Evolutionary conservation across 1,140 invertebrate species (phyloP).

Genomic region (Drosophila pectinifera): DNA sequence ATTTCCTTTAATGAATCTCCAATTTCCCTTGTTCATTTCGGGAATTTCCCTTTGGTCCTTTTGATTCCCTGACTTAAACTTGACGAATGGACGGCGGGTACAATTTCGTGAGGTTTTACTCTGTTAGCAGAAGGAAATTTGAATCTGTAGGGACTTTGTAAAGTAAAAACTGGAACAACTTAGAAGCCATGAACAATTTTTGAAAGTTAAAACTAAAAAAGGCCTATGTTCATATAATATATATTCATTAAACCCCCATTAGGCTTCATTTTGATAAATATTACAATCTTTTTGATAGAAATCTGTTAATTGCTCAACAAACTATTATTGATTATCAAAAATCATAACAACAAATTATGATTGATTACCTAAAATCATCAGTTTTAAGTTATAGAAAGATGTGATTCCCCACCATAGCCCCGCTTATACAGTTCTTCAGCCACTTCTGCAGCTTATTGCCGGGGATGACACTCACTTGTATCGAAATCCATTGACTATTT

Average conservation of each 20-base stretch:
- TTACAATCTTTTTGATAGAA: too few species aligned
- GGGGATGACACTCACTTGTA: slow-evolving; percentile 7
- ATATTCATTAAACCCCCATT: not conserved
- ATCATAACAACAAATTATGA: not conserved
- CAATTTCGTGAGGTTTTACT: not conserved
- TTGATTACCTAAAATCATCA: not conserved
- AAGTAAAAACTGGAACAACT: too few species aligned
- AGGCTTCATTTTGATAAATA: too few species aligned
- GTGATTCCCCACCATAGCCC: not conserved
- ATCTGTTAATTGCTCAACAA: not conserved
- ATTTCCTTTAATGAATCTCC: not conserved
- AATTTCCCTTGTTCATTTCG: too few species aligned
- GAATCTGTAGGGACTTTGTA: too few species aligned
- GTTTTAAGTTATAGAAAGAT: not conserved
- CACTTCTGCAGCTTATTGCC: slow-evolving; percentile 2
- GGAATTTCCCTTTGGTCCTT: too few species aligned
- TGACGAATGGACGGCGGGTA: too few species aligned
- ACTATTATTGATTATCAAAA: not conserved
- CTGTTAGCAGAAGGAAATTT: not conserved
- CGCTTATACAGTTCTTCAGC: not conserved
- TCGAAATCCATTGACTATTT: slow-evolving; percentile 10
- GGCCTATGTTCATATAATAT: too few species aligned
- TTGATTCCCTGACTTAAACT: too few species aligned
- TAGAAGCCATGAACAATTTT: not conserved
- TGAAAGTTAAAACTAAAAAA: not conserved